Conservation (phyloP, 1,140 invertebrate species). For the Nasonia giraulti region DNA sequence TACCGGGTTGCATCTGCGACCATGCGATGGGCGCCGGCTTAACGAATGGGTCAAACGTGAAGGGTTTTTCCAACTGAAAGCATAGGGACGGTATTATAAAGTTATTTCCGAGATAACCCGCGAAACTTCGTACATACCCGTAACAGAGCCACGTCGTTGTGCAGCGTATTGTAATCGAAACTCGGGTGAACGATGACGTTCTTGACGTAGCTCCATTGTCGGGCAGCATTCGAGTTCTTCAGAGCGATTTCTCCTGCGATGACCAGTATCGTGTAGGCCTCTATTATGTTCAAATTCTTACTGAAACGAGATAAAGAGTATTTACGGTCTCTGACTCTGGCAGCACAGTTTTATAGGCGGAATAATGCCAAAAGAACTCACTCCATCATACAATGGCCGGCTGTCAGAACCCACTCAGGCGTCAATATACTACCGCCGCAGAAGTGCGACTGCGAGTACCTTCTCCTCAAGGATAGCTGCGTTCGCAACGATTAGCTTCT, state of each 20-base stretch:
- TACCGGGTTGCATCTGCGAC: background rate
- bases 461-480: slow-evolving; percentile 47
- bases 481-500: background rate
- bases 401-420: slow-evolving; percentile 37
- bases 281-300: background rate
- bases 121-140: background rate
- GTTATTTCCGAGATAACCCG: too few relatives aligned
- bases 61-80: slow-evolving; percentile 30
- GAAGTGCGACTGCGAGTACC: slow-evolving; percentile 38
- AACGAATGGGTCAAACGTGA: slow-evolving; percentile 7
- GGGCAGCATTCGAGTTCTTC: background rate
- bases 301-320: background rate
- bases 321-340: too few relatives aligned
- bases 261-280: background rate
- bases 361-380: background rate
- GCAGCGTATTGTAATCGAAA: slow-evolving; percentile 11
- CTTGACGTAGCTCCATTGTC: slow-evolving; percentile 28
- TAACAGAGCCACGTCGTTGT: slow-evolving; percentile 39
- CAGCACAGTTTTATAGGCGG: too few relatives aligned
- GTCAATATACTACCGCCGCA: slow-evolving; percentile 45
- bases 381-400: slow-evolving; percentile 41
- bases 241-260: slow-evolving; percentile 44
- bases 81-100: background rate
- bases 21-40: background rate
- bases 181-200: slow-evolving; percentile 26